Evolutionary conservation across 2,888 invertebrate genomes (phyloP), one percentile per base, ranked within the genome.

Genomic region (Hipparchia sbordonii): DNA sequence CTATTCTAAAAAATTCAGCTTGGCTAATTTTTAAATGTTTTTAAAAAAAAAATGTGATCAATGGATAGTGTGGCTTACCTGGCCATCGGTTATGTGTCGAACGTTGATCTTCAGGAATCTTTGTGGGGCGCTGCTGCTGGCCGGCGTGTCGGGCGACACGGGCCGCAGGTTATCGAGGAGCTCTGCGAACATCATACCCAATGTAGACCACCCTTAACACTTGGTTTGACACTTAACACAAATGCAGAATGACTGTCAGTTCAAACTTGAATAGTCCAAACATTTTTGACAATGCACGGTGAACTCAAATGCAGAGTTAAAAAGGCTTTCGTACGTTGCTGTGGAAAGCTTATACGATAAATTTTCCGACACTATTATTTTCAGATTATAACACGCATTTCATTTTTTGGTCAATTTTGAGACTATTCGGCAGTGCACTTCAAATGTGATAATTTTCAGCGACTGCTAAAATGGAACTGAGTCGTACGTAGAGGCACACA

Each of bases 101-200:
- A 98, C 98, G 89, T 98, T 98, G 85, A 98, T 98, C 94, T 98
- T 98, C 83, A 98, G 96, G 93, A 98, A 98, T 80, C 97, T 95
- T 90, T 97, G 96, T 80, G 96, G 97, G 74, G 95, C 96, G 77
- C 95, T 95, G 82, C 89, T 92, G 75, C 89, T 92, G 74, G 93
- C 82, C 60, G 95, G 96, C 12, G 97, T 96, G 87, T 97, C 97
- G 0, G 97, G 97, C 54, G 97, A 97, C 76, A 96, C 96, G 48
- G 97, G 97, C 85, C 97, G 95, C 84, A 98, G 92, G 84, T 96
- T 97, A 87, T 97, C 97, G 89, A 97, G 92, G 80, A 97, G 95
- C 89, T 97, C 97, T 97, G 93, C 2, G n/a, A 23, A 57, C 12
- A 39, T 39, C 6, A 12, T 33, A 48, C 4, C 45, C 48, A 23